Percentiles rank a stretch among this genome's conserved stretches.
Conservation (phyloP, 1,140 invertebrate species). For the Bombus waltoni region DNA sequence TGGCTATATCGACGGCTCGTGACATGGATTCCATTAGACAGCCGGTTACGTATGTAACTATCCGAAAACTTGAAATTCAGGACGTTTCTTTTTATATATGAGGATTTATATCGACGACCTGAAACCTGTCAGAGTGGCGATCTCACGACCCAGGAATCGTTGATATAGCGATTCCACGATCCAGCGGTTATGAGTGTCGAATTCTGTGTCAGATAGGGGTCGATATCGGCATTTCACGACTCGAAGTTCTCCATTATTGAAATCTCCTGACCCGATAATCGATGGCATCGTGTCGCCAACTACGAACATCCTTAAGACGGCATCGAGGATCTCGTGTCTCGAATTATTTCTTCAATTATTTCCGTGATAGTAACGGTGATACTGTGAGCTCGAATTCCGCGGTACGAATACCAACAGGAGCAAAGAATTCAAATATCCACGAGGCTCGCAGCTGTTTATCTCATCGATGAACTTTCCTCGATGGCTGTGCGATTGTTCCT, state of each 20-base stretch:
- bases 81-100: background rate
- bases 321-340: background rate
- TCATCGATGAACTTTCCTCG: background rate
- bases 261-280: slow-evolving; percentile 23
- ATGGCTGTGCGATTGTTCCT: background rate
- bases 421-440: background rate
- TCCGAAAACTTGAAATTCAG: background rate
- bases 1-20: background rate
- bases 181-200: slow-evolving; percentile 16
- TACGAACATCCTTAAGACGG: background rate
- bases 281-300: background rate
- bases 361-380: background rate
- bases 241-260: slow-evolving; percentile 11
- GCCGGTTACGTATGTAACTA: background rate
- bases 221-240: slow-evolving; percentile 17
- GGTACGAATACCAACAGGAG: background rate
- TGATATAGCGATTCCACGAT: slow-evolving; percentile 1
- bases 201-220: background rate
- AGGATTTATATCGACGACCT: background rate
- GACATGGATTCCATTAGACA: background rate
- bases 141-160: background rate
- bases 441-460: background rate
- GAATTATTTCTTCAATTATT: background rate
- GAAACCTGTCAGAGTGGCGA: too few species aligned
- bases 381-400: too few species aligned